Percentiles rank a stretch among this genome's conserved stretches.
These are phyloP conservation scores for Eupsittula cactorum DNA, from an alignment of 2,113 vertebrate genomes.

Conservation along the genomic window DNA sequence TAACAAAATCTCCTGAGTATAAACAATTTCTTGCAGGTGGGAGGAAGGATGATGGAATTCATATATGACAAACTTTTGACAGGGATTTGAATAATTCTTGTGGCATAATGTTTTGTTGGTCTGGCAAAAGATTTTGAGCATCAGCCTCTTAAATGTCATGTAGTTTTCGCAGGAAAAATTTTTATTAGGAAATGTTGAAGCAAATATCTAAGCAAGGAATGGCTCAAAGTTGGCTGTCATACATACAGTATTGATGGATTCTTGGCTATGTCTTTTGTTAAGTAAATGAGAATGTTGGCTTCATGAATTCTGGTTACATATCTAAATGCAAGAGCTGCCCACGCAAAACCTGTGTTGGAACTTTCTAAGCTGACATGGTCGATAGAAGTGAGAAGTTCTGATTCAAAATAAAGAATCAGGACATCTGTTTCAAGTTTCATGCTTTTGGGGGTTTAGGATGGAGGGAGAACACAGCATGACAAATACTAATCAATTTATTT, in stretches of 20 bases:
- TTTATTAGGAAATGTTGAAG: constrained; percentile 60
- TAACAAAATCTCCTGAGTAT: background rate
- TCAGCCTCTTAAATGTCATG: background rate
- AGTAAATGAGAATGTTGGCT: constrained; percentile 65
- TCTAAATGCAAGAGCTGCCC: constrained; percentile 55
- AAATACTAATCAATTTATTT: constrained; percentile 32
- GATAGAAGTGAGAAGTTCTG: constrained; percentile 60
- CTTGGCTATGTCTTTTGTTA: constrained; percentile 67
- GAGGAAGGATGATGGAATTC: background rate
- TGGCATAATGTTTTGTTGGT: background rate
- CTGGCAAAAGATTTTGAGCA: constrained; percentile 10
- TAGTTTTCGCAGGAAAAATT: constrained; percentile 4
- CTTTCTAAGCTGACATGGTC: constrained; percentile 45
- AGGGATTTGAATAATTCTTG: background rate
- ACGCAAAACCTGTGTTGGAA: constrained; percentile 65
- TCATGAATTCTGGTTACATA: constrained; percentile 40
- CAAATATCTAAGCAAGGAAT: constrained; percentile 38
- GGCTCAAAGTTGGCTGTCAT: constrained; percentile 53
- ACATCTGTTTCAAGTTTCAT: constrained; percentile 63
- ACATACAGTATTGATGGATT: constrained; percentile 45
- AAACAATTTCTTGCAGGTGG: background rate
- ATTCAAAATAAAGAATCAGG: constrained; percentile 65
- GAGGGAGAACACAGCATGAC: background rate
- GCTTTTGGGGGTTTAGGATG: background rate
- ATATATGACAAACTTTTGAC: background rate